These are phyloP conservation scores for Carcharodon carcharias DNA, from an alignment of 2,797 vertebrate genomes.

Conservation along the genomic window DNA sequence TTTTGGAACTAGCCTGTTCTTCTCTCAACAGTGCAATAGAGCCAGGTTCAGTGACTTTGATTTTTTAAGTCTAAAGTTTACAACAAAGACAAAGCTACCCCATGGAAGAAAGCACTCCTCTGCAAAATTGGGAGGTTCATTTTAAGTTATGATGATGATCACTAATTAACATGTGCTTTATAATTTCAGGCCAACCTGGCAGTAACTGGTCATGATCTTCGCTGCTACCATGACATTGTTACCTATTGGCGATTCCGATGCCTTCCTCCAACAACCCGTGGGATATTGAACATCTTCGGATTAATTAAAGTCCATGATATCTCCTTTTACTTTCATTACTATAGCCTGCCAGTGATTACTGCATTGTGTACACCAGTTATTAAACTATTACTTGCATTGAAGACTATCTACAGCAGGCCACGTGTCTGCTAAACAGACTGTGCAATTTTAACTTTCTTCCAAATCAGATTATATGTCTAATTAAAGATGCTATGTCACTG, in stretches of 20 bases:
- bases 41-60: not conserved
- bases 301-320: slow-evolving; percentile 40
- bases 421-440: not conserved
- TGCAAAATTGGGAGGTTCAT: not conserved
- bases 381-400: slow-evolving; percentile 41
- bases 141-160: not conserved
- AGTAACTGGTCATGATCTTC: slow-evolving; percentile 39
- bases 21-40: not conserved
- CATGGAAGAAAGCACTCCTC: not conserved
- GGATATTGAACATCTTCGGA: slow-evolving; percentile 42
- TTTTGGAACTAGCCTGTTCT: not conserved
- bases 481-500: not conserved
- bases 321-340: slow-evolving; percentile 43
- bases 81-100: not conserved
- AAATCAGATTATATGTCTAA: not conserved
- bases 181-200: slow-evolving; percentile 40
- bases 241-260: slow-evolving; percentile 41
- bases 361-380: slow-evolving; percentile 43
- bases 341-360: slow-evolving; percentile 42
- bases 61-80: not conserved
- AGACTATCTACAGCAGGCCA: slow-evolving; percentile 39
- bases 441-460: not conserved
- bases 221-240: slow-evolving; percentile 41
- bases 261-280: slow-evolving; percentile 40
- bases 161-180: not conserved